Conservation (phyloP, 2,113 vertebrate genomes). For the Triplophysa rosa region DNA sequence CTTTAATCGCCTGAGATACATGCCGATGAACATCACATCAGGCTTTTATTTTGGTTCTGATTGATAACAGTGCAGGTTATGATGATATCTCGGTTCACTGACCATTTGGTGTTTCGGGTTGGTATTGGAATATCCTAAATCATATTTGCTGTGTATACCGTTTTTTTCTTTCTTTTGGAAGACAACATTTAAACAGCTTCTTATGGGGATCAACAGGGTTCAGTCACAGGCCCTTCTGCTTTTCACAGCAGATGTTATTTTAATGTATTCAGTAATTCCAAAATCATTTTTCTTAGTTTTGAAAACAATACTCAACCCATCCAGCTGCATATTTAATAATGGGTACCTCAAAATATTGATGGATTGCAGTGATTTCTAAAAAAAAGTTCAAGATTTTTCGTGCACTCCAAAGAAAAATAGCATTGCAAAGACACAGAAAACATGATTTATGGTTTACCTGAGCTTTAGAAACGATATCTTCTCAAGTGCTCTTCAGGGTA, state of each 20-base stretch:
- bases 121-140: not conserved
- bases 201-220: not conserved
- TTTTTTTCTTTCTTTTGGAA: too few relatives aligned
- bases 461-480: constrained; percentile 31
- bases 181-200: not conserved
- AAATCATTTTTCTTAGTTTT: not conserved
- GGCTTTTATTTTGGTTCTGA: not conserved
- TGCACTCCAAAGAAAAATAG: too few relatives aligned
- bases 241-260: not conserved
- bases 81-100: not conserved
- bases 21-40: not conserved
- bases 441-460: constrained; percentile 12
- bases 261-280: not conserved
- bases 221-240: not conserved
- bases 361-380: too few relatives aligned
- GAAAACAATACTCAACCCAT: too few relatives aligned
- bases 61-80: not conserved
- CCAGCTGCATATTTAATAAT: too few relatives aligned
- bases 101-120: not conserved
- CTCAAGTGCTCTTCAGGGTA: constrained; percentile 26
- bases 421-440: not conserved
- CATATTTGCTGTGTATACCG: not conserved
- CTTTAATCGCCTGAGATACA: not conserved
- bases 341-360: too few relatives aligned
- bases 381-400: too few relatives aligned